Evolutionary conservation across 2,113 vertebrate species (phyloP).

Genomic region (Rhegmatorhina hoffmannsi): DNA sequence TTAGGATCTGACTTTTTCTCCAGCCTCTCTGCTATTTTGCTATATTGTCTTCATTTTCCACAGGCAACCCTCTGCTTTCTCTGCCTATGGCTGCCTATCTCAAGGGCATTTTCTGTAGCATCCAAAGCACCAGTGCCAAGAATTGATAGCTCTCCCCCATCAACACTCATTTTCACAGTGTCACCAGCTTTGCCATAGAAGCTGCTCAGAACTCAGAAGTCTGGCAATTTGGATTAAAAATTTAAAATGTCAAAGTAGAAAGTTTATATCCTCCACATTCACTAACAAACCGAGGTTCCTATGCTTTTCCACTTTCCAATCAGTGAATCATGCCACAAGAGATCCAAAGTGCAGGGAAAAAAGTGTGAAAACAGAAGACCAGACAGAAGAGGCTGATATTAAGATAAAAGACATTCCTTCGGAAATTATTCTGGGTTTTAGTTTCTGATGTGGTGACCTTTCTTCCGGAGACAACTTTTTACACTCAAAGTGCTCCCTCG

Average conservation of each 20-base stretch:
- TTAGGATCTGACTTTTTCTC: neutral
- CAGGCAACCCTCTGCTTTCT: neutral
- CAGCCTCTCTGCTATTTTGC: neutral
- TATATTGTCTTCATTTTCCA: neutral
- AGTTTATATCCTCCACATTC: neutral
- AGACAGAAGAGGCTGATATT: slow-evolving; percentile 2
- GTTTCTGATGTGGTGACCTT: slow-evolving; percentile 89
- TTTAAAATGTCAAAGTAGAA: neutral
- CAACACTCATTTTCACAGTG: neutral
- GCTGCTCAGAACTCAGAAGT: neutral
- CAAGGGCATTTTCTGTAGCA: neutral
- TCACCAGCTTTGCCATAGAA: neutral
- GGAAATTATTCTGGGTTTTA: slow-evolving; percentile 29
- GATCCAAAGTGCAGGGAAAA: neutral
- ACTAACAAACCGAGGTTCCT: neutral
- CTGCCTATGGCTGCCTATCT: neutral
- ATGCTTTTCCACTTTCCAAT: slow-evolving; percentile 38
- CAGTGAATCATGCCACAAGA: slow-evolving; percentile 10
- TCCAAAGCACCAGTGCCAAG: neutral
- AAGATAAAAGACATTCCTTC: slow-evolving; percentile 23
- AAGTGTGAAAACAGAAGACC: neutral
- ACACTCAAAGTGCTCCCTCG: slow-evolving; percentile 89
- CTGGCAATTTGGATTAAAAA: neutral
- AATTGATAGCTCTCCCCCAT: neutral
- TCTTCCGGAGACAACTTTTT: slow-evolving; percentile 93